These are phyloP conservation scores for Shargacucullia verbasci DNA, from an alignment of 2,888 invertebrate species.

Conservation along the genomic window DNA sequence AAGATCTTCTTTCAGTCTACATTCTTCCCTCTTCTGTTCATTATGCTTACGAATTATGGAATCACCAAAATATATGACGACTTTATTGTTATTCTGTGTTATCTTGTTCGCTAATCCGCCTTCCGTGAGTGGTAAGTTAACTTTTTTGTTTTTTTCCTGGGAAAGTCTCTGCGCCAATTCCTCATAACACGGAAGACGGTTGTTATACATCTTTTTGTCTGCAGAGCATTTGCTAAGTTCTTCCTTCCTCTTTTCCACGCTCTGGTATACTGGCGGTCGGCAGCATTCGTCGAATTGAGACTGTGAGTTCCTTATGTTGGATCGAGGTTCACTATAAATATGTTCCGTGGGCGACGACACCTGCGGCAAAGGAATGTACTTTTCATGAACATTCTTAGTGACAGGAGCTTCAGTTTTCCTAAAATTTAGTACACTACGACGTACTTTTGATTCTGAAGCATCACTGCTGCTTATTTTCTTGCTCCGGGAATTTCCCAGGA, in stretches of 20 bases:
- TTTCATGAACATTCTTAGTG: conserved; percentile 82
- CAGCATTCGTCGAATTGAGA: conserved; percentile 80
- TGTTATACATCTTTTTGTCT: conserved; percentile 79
- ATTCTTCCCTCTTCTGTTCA: conserved; percentile 82
- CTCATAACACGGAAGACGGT: conserved; percentile 85
- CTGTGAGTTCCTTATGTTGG: conserved; percentile 71
- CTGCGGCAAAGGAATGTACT: conserved; percentile 82
- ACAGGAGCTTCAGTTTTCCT: conserved; percentile 75
- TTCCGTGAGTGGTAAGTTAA: conserved; percentile 69
- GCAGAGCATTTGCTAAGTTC: conserved; percentile 67
- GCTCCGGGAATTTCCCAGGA: conserved; percentile 80
- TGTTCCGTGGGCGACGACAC: conserved; percentile 77
- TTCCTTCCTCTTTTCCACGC: conserved; percentile 82
- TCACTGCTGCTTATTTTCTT: conserved; percentile 80
- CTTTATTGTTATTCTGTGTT: conserved; percentile 89
- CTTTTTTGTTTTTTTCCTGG: conserved; percentile 85
- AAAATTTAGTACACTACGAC: conserved; percentile 83
- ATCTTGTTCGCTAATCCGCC: conserved; percentile 81
- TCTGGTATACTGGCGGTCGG: conserved; percentile 83
- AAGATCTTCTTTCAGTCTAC: conserved; percentile 64
- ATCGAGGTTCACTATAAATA: conserved; percentile 82
- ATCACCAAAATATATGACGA: conserved; percentile 93
- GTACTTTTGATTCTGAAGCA: conserved; percentile 76
- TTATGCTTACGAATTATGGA: conserved; percentile 88
- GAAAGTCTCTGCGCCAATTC: conserved; percentile 82